Evolutionary conservation across 2,888 invertebrate genomes (phyloP).

Genomic region (Ferdinandea cuprea): DNA sequence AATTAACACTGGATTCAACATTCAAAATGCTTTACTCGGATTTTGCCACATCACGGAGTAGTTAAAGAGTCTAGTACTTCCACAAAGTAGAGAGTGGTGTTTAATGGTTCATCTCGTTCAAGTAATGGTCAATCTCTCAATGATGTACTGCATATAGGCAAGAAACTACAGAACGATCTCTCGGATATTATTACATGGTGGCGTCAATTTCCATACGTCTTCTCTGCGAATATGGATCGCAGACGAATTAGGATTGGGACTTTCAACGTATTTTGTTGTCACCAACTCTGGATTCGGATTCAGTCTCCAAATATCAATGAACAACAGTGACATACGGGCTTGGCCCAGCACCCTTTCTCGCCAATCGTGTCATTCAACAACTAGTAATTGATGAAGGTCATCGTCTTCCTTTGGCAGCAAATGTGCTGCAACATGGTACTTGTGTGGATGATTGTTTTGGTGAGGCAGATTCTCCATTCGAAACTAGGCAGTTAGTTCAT

Average conservation of each 20-base stretch:
- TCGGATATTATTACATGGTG: background rate
- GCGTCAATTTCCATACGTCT: background rate
- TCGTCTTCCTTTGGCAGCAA: background rate
- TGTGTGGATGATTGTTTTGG: constrained; percentile 21
- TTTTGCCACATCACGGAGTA: background rate
- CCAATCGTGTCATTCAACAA: background rate
- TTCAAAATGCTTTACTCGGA: no score
- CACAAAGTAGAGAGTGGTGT: background rate
- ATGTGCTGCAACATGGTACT: constrained; percentile 1
- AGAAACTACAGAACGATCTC: constrained; percentile 7
- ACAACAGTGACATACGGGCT: constrained; percentile 15
- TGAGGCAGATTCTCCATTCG: background rate
- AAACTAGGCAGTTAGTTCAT: constrained; percentile 15
- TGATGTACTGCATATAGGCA: background rate
- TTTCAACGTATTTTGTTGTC: constrained; percentile 9
- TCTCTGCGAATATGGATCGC: constrained; percentile 19
- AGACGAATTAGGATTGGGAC: constrained; percentile 22
- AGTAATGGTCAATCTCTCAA: constrained; percentile 9
- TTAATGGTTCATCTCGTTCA: background rate
- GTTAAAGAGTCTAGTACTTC: no score
- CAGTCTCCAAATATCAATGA: no score
- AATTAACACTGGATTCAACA: no score
- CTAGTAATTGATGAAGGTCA: constrained; percentile 5
- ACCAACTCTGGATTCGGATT: background rate
- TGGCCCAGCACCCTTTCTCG: constrained; percentile 2